Conservation (phyloP, 2,888 invertebrate species). For the Aspidapion aeneum region DNA sequence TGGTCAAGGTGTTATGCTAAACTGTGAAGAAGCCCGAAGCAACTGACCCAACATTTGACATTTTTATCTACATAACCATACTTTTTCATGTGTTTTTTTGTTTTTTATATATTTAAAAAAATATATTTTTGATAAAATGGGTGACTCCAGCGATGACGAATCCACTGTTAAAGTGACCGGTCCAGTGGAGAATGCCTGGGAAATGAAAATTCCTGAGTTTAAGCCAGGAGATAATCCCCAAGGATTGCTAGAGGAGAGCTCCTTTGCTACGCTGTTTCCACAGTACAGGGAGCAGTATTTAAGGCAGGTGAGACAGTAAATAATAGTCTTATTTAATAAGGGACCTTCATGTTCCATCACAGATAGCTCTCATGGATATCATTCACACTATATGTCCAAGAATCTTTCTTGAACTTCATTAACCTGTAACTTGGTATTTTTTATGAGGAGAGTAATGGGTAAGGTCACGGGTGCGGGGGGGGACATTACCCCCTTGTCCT, state of each 20-base stretch:
- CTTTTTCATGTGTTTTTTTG: neutral
- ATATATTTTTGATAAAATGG: constrained; percentile 20
- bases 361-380: too few relatives aligned
- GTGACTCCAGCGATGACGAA: constrained; percentile 26
- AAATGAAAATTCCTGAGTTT: constrained; percentile 82
- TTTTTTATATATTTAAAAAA: neutral
- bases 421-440: too few relatives aligned
- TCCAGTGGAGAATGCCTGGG: constrained; percentile 83
- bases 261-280: constrained; percentile 95
- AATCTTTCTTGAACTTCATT: too few relatives aligned
- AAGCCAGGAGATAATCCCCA: constrained; percentile 85
- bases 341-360: too few relatives aligned
- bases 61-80: neutral
- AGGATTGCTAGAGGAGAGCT: constrained; percentile 88
- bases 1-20: too few relatives aligned
- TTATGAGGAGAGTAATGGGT: too few relatives aligned
- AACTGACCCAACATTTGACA: too few relatives aligned
- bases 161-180: constrained; percentile 43
- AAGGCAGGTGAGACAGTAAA: constrained; percentile 66
- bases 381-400: too few relatives aligned
- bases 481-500: too few relatives aligned
- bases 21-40: too few relatives aligned
- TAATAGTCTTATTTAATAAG: too few relatives aligned
- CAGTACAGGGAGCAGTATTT: constrained; percentile 96
- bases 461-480: too few relatives aligned